These are phyloP conservation scores for Coccyzus lansbergi DNA, from an alignment of 2,797 vertebrate genomes.

Conservation along the genomic window DNA sequence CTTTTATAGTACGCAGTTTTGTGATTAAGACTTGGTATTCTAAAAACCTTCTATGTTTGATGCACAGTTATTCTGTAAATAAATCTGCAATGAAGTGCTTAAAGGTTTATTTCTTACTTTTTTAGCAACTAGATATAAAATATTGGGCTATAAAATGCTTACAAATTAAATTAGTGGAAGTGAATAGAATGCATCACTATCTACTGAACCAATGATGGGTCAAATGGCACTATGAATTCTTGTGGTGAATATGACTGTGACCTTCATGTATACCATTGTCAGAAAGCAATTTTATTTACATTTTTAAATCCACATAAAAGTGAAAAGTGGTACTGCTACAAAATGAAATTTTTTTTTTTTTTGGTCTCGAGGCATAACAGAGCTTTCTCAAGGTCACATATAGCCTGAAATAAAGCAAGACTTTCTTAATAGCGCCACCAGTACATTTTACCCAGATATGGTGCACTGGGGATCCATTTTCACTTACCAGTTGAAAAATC, in stretches of 20 bases:
- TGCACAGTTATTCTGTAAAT: conserved; percentile 72
- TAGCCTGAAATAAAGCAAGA: conserved; percentile 62
- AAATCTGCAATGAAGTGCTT: conserved; percentile 71
- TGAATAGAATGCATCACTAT: conserved; percentile 75
- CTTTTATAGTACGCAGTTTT: conserved; percentile 51
- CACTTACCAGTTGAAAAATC: not conserved
- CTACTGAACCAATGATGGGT: conserved; percentile 75
- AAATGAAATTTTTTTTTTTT: conserved; percentile 72
- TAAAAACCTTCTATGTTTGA: conserved; percentile 71
- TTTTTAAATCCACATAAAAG: conserved; percentile 79
- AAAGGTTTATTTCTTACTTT: conserved; percentile 78
- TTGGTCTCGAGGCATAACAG: conserved; percentile 62
- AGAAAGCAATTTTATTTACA: conserved; percentile 82
- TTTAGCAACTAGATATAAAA: conserved; percentile 74
- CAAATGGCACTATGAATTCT: conserved; percentile 77
- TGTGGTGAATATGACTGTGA: conserved; percentile 58
- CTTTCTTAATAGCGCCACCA: not conserved
- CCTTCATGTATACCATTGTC: conserved; percentile 76
- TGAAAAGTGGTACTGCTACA: conserved; percentile 73
- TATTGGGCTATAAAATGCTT: conserved; percentile 75
- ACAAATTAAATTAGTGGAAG: conserved; percentile 75
- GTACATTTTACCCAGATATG: not conserved
- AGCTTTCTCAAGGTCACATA: conserved; percentile 74
- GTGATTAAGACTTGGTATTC: conserved; percentile 57
- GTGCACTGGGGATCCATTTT: conserved; percentile 8